These are phyloP conservation scores for silkworm (Bombyx mori) DNA, from an alignment of 1,140 invertebrate genomes.

Conservation along the genomic window ASM3026992v2 NC_085117.1:1273501-1274000, in stretches of 20 bases:
- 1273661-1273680: too few relatives aligned
- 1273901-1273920: slow-evolving; percentile 89
- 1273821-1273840: slow-evolving; percentile 85
- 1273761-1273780: background rate
- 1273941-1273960: slow-evolving; percentile 77
- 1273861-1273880: slow-evolving; percentile 72
- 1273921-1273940: slow-evolving; percentile 83
- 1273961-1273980: slow-evolving; percentile 75
- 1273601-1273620: too few relatives aligned
- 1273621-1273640: too few relatives aligned
- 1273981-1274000: slow-evolving; percentile 9
- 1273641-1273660: too few relatives aligned
- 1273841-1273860: slow-evolving; percentile 77
- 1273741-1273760: background rate
- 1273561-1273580: too few relatives aligned
- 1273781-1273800: background rate
- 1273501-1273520: too few relatives aligned
- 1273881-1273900: slow-evolving; percentile 78
- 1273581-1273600: too few relatives aligned
- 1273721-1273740: too few relatives aligned
- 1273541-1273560: too few relatives aligned
- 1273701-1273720: too few relatives aligned
- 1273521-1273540: too few relatives aligned
- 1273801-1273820: slow-evolving; percentile 80
- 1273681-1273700: too few relatives aligned